A percentile compares a stretch with the other conserved stretches of the same genome.
These are phyloP conservation scores for Axis porcinus DNA, from an alignment of 2,113 vertebrate genomes.

Conservation along the genomic window DNA sequence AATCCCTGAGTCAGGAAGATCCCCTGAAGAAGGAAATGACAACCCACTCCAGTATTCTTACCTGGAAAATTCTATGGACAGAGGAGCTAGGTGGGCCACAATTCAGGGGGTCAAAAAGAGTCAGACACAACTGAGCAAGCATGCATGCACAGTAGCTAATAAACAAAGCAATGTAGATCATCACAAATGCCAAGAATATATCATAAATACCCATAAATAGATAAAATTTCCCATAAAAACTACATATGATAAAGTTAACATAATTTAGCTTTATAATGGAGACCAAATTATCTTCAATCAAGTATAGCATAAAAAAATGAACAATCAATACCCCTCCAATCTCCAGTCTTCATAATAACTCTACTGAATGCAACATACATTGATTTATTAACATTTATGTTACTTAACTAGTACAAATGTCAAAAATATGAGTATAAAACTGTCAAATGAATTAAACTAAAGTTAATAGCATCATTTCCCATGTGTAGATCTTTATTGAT, in stretches of 20 bases:
- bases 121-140: not conserved
- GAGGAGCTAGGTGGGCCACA: not conserved
- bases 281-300: not conserved
- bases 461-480: not conserved
- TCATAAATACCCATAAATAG: not conserved
- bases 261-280: not conserved
- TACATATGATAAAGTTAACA: not conserved
- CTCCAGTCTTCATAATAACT: not conserved
- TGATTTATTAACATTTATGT: conserved; percentile 30
- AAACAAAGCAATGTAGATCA: not conserved
- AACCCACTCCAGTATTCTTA: not conserved
- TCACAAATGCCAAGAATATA: not conserved
- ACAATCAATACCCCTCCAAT: not conserved
- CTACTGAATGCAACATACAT: not conserved
- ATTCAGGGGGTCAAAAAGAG: not conserved
- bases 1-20: not conserved
- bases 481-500: not conserved
- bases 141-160: not conserved
- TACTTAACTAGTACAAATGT: not conserved
- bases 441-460: conserved; percentile 19
- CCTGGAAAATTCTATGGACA: not conserved
- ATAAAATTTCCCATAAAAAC: not conserved
- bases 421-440: not conserved
- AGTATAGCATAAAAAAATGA: not conserved
- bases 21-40: not conserved